phyloP scores from a whole-genome alignment of 2,888 invertebrate species.

The Caenorhabditis doughertyi region DNA sequence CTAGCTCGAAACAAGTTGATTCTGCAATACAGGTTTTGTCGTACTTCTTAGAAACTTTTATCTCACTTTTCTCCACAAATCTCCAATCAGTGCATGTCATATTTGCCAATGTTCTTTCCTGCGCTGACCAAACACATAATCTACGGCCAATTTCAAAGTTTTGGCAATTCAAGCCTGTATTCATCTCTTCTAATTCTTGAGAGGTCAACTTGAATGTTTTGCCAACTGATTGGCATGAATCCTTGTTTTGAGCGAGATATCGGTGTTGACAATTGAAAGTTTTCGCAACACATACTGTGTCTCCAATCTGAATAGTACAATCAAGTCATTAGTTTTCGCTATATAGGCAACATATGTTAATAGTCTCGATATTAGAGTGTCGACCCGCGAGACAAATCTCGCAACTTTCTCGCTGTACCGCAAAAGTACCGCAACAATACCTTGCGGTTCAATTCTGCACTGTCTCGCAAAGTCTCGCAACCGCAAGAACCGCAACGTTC shows the following conservation, averaged over 20 bases:
- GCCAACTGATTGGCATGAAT: slow-evolving; percentile 1
- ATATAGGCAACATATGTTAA: too few species aligned
- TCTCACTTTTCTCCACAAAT: background rate
- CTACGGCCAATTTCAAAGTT: background rate
- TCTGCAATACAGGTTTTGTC: background rate
- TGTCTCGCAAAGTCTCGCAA: too few species aligned
- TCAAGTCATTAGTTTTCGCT: too few species aligned
- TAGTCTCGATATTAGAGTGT: too few species aligned
- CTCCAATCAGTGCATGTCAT: background rate
- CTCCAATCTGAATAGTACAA: too few species aligned
- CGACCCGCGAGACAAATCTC: too few species aligned
- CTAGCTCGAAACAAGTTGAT: background rate
- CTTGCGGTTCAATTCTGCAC: too few species aligned
- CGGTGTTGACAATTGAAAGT: slow-evolving; percentile 18
- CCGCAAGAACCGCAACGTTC: too few species aligned
- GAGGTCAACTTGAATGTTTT: background rate
- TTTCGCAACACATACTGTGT: slow-evolving; percentile 12
- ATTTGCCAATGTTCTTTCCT: background rate
- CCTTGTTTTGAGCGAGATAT: background rate
- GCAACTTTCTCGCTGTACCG: too few species aligned
- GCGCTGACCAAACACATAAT: slow-evolving; percentile 7
- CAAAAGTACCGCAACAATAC: too few species aligned
- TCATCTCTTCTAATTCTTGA: background rate
- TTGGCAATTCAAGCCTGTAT: background rate
- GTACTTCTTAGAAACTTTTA: too few species aligned